A percentile compares a stretch with the other conserved stretches of the same genome.
phyloP scores from a whole-genome alignment of 2,797 vertebrate species.

The Protosalanx chinensis region DNA sequence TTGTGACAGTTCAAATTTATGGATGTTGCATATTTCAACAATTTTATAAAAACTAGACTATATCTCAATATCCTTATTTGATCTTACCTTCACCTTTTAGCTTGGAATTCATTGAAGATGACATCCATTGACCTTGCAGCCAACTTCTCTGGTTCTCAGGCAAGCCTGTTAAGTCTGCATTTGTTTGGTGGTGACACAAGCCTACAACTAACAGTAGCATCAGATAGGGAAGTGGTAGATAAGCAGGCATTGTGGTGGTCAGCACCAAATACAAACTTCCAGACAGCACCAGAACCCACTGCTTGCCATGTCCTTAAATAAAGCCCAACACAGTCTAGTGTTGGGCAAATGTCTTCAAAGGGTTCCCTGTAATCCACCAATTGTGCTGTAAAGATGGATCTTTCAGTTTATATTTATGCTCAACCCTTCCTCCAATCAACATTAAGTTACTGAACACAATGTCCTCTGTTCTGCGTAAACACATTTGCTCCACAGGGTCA shows the following conservation, averaged over 20 bases:
- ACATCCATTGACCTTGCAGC: constrained; percentile 55
- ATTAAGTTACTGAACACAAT: constrained; percentile 26
- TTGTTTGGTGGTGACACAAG: constrained; percentile 17
- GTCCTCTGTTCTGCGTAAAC: constrained; percentile 43
- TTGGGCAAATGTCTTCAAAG: background rate
- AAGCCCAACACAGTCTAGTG: background rate
- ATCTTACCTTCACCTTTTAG: constrained; percentile 55
- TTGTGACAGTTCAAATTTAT: background rate
- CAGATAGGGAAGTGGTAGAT: constrained; percentile 26
- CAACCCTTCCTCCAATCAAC: constrained; percentile 11
- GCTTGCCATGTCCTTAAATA: constrained; percentile 13
- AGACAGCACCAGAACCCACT: background rate
- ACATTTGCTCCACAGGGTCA: constrained; percentile 26
- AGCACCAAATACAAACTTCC: background rate
- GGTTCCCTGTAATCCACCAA: background rate
- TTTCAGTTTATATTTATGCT: background rate
- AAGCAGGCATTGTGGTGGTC: constrained; percentile 6
- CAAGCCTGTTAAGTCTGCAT: constrained; percentile 1
- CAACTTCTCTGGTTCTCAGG: constrained; percentile 26
- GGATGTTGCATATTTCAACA: background rate
- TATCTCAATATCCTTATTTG: background rate
- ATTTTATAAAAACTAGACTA: background rate
- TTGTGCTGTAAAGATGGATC: background rate
- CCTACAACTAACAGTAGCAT: constrained; percentile 32
- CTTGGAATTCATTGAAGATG: constrained; percentile 54